Conservation (phyloP, 2,113 vertebrate species). For the Phodopus roborovskii region DNA sequence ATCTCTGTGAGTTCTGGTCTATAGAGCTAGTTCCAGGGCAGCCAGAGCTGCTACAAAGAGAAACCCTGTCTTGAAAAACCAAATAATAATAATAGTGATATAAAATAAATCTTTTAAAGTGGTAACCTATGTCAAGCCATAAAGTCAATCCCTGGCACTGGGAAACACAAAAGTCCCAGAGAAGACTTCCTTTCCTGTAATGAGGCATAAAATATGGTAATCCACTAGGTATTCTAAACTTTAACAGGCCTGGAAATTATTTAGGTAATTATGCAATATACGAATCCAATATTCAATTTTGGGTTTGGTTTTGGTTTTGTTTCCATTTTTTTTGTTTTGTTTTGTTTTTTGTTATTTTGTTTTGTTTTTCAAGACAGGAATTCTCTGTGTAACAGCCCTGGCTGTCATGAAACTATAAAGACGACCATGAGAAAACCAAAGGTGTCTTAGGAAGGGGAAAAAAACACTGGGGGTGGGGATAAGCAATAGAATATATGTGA, state of each 20-base stretch:
- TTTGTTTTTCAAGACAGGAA: too few relatives aligned
- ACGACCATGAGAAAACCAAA: background rate
- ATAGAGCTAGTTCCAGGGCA: too few relatives aligned
- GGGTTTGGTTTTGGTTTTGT: too few relatives aligned
- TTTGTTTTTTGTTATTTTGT: too few relatives aligned
- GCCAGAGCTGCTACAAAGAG: too few relatives aligned
- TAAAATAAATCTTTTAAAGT: background rate
- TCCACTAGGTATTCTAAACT: constrained; percentile 29
- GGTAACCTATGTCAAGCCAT: background rate
- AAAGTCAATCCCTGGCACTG: background rate
- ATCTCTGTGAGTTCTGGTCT: too few relatives aligned
- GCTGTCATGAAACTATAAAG: background rate
- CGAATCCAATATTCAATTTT: constrained; percentile 16
- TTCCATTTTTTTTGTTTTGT: too few relatives aligned
- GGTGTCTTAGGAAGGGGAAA: background rate
- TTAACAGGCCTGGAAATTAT: constrained; percentile 12
- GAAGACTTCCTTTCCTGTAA: too few relatives aligned
- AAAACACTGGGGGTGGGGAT: background rate
- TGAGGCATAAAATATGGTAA: background rate
- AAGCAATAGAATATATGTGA: background rate
- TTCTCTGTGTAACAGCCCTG: too few relatives aligned
- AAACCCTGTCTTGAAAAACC: too few relatives aligned
- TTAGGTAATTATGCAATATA: constrained; percentile 28
- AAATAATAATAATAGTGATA: too few relatives aligned
- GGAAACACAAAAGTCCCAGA: background rate